A percentile compares a stretch with the other conserved stretches of the same genome.
phyloP scores from a whole-genome alignment of 2,113 vertebrate species.

The Zeus faber region DNA sequence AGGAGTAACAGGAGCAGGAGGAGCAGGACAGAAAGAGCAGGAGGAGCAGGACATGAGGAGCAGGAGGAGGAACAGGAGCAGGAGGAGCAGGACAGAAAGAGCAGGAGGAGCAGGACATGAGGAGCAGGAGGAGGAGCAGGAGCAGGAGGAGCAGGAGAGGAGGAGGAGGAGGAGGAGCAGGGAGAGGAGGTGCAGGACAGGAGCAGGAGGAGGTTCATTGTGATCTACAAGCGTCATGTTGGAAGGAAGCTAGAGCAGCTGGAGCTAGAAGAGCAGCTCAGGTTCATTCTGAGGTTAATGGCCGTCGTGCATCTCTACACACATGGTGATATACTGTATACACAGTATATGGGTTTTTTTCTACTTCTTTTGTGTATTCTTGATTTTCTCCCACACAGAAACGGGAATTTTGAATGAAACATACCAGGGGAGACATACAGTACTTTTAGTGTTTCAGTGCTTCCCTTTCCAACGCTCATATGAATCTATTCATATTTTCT shows the following conservation, averaged over 20 bases:
- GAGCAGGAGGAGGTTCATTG: background rate
- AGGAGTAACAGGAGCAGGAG: too few relatives aligned
- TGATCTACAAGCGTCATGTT: conserved; percentile 1
- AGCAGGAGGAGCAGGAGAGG: background rate
- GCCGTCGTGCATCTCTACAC: background rate
- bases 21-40: background rate
- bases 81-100: background rate
- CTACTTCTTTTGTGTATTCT: background rate
- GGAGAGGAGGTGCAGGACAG: background rate
- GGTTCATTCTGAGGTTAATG: background rate
- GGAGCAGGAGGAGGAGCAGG: background rate
- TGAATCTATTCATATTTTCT: too few relatives aligned
- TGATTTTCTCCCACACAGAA: conserved; percentile 2
- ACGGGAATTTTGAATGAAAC: too few relatives aligned
- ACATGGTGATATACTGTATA: too few relatives aligned
- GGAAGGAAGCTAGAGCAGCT: background rate
- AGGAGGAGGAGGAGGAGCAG: background rate
- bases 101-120: background rate
- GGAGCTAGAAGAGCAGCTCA: background rate
- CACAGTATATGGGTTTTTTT: too few relatives aligned
- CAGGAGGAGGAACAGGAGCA: too few relatives aligned
- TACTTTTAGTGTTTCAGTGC: too few relatives aligned
- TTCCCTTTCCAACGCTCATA: too few relatives aligned
- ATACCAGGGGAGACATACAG: too few relatives aligned
- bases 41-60: too few relatives aligned